phyloP scores from a whole-genome alignment of 2,888 invertebrate genomes.

The Drosophila rubida region DNA sequence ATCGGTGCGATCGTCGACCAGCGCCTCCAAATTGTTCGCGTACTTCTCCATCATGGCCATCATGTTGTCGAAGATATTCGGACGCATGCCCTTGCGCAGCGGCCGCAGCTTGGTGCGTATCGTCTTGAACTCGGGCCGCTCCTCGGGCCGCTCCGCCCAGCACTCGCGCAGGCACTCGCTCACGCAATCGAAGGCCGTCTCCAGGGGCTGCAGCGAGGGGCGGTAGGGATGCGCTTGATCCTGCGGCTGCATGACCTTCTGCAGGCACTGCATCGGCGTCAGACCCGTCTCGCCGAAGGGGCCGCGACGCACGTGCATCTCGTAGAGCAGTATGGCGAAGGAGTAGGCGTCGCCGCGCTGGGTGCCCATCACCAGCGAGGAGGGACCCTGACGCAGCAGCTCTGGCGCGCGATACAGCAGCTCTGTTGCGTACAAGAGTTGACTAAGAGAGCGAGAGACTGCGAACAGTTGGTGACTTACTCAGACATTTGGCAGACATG shows the following conservation, averaged over 20 bases:
- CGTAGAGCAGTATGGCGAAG: slow-evolving; percentile 95
- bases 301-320: slow-evolving; percentile 93
- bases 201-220: slow-evolving; percentile 91
- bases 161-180: slow-evolving; percentile 94
- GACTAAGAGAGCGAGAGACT: too few species aligned
- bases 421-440: slow-evolving; percentile 86
- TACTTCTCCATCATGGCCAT: slow-evolving; percentile 99
- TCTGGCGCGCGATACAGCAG: slow-evolving; percentile 93
- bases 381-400: slow-evolving; percentile 87
- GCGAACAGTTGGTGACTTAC: slow-evolving; percentile 87
- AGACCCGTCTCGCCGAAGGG: slow-evolving; percentile 92
- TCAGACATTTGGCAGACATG: slow-evolving; percentile 88
- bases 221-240: slow-evolving; percentile 81
- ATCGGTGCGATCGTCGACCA: slow-evolving; percentile 97
- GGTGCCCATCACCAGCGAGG: slow-evolving; percentile 86
- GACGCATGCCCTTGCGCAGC: slow-evolving; percentile 95
- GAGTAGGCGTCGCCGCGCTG: slow-evolving; percentile 94
- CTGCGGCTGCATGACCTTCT: slow-evolving; percentile 83
- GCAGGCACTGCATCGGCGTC: slow-evolving; percentile 87
- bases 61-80: slow-evolving; percentile 99
- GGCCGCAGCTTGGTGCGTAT: slow-evolving; percentile 92
- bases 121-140: slow-evolving; percentile 93
- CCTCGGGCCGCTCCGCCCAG: slow-evolving; percentile 92
- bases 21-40: slow-evolving; percentile 96
- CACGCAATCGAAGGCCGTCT: slow-evolving; percentile 94